These are phyloP conservation scores for Morpho helenor DNA, from an alignment of 2,888 invertebrate species.

Conservation along the genomic window DNA sequence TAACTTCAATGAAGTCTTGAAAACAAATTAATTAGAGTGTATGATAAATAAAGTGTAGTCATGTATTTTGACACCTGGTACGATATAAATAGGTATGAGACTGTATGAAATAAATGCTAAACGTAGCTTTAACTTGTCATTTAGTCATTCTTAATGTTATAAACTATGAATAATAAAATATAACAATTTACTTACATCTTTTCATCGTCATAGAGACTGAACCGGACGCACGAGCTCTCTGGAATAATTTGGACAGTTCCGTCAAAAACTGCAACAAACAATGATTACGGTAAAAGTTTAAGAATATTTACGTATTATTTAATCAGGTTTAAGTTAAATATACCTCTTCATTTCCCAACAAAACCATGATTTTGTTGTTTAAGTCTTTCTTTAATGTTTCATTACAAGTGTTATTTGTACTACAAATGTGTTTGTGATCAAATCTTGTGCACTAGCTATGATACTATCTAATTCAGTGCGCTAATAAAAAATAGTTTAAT, in stretches of 20 bases:
- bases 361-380: constrained; percentile 74
- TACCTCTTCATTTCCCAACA: constrained; percentile 84
- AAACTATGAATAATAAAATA: no score
- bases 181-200: constrained; percentile 85
- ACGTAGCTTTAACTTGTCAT: no score
- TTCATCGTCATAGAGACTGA: constrained; percentile 95
- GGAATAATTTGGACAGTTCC: constrained; percentile 92
- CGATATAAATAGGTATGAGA: no score
- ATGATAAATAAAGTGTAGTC: no score
- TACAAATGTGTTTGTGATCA: background rate
- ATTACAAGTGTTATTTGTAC: constrained; percentile 1
- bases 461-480: constrained; percentile 65
- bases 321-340: constrained; percentile 2
- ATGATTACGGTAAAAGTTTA: background rate
- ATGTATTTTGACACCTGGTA: no score
- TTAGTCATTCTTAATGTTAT: no score
- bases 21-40: no score
- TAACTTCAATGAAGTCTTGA: no score
- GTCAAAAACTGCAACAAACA: constrained; percentile 85
- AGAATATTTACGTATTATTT: no score
- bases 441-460: background rate
- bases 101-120: no score
- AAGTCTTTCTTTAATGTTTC: constrained; percentile 1
- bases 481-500: constrained; percentile 60
- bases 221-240: constrained; percentile 88